A percentile compares a stretch with the other conserved stretches of the same genome.
These are phyloP conservation scores for Ligdia adustata DNA, from an alignment of 2,888 invertebrate genomes.

Conservation along the genomic window DNA sequence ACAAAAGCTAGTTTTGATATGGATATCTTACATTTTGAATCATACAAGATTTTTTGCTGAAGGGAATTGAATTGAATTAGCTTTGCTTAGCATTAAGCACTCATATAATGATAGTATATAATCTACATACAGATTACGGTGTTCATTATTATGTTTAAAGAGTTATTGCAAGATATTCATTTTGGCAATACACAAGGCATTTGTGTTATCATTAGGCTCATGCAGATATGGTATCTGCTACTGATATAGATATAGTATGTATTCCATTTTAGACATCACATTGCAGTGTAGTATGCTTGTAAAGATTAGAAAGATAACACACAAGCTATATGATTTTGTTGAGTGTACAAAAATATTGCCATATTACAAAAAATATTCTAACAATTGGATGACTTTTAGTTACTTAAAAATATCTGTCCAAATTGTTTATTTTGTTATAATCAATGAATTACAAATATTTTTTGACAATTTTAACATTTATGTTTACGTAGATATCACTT, in stretches of 20 bases:
- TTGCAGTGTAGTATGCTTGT: constrained; percentile 38
- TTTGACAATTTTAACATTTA: constrained; percentile 24
- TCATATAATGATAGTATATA: constrained; percentile 24
- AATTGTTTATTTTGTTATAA: constrained; percentile 30
- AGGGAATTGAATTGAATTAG: constrained; percentile 22
- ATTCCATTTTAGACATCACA: constrained; percentile 58
- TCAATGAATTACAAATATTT: constrained; percentile 17
- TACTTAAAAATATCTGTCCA: constrained; percentile 66
- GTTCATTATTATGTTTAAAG: constrained; percentile 34
- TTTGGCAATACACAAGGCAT: constrained; percentile 53
- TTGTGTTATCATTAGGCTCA: constrained; percentile 58
- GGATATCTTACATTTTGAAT: constrained; percentile 4
- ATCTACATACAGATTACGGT: constrained; percentile 20
- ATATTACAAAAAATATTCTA: constrained; percentile 42
- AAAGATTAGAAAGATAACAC: constrained; percentile 31
- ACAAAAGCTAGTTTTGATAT: constrained; percentile 19
- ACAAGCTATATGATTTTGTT: too few species aligned
- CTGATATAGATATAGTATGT: constrained; percentile 64
- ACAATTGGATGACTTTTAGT: constrained; percentile 39
- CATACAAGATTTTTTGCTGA: constrained; percentile 9
- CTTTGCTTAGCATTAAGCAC: constrained; percentile 32
- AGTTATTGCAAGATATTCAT: constrained; percentile 48
- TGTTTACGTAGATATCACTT: constrained; percentile 18
- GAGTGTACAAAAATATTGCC: constrained; percentile 49
- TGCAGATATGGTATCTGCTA: constrained; percentile 64